Percentiles rank a stretch among this genome's conserved stretches.
Evolutionary conservation across 2,113 vertebrate species (phyloP).

Genomic region (Amazona vittata): DNA sequence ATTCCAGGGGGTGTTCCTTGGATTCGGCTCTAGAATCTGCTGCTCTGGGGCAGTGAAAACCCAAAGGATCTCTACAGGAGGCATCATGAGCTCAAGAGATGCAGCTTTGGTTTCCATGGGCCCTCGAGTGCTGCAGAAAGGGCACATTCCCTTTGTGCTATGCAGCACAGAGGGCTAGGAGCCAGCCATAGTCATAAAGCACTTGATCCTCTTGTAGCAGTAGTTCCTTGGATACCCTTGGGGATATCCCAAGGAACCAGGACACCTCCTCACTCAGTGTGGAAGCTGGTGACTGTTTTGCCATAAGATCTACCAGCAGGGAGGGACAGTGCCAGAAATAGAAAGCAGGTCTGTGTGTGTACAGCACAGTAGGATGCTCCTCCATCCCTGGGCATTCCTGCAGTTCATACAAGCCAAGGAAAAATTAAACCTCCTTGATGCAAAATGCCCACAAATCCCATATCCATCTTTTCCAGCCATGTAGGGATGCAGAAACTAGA

Average conservation of each 20-base stretch:
- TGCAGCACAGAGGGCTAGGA: background rate
- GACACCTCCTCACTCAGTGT: background rate
- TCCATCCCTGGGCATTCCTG: background rate
- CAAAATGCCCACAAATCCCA: background rate
- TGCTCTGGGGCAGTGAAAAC: background rate
- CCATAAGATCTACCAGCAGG: background rate
- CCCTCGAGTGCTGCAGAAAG: background rate
- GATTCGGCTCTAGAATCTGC: background rate
- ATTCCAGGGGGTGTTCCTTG: background rate
- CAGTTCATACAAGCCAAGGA: background rate
- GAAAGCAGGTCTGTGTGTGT: background rate
- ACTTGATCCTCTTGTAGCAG: background rate
- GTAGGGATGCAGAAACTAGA: background rate
- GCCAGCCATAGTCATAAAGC: background rate
- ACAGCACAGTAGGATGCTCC: background rate
- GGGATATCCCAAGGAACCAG: background rate
- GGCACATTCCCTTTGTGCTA: background rate
- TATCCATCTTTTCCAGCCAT: background rate
- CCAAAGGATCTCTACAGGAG: background rate
- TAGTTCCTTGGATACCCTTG: background rate
- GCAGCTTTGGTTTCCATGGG: background rate
- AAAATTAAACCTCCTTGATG: background rate
- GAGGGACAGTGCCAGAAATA: background rate
- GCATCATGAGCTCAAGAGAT: background rate
- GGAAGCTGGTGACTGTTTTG: background rate